These are phyloP conservation scores for Amphiduros pacificus DNA, from an alignment of 2,888 invertebrate species.

Conservation along the genomic window DNA sequence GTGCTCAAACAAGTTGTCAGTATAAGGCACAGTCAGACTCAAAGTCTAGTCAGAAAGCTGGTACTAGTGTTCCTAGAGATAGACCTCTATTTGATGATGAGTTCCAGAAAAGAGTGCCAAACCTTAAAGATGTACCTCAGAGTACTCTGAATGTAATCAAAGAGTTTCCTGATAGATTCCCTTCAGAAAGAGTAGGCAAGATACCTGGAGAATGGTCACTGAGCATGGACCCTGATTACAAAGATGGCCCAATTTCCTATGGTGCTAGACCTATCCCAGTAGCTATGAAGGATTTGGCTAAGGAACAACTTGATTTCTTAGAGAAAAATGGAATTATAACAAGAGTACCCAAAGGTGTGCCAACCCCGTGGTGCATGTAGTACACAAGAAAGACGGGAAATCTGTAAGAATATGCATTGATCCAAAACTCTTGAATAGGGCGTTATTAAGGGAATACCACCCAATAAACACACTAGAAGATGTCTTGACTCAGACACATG, in stretches of 20 bases:
- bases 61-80: too few species aligned
- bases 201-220: slow-evolving; percentile 2
- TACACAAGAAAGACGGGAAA: not conserved
- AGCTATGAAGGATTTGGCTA: not conserved
- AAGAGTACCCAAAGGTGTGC: not conserved
- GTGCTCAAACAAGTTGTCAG: too few species aligned
- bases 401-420: too few species aligned
- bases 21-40: too few species aligned
- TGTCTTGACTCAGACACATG: too few species aligned
- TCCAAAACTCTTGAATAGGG: too few species aligned
- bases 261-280: slow-evolving; percentile 1
- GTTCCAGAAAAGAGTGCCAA: too few species aligned
- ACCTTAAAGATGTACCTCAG: too few species aligned
- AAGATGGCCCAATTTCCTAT: slow-evolving; percentile 5
- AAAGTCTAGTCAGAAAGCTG: too few species aligned
- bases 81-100: too few species aligned
- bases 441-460: too few species aligned
- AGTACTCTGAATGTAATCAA: not conserved
- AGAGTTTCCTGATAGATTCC: slow-evolving; percentile 6
- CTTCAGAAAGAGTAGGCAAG: slow-evolving; percentile 3
- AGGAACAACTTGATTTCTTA: not conserved
- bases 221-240: slow-evolving; percentile 2
- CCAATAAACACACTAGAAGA: too few species aligned
- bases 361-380: slow-evolving; percentile 2
- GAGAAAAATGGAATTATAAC: slow-evolving; percentile 5